A percentile compares a stretch with the other conserved stretches of the same genome.
Conservation (phyloP, 1,140 invertebrate species). For the Drosophila punjabiensis region DNA sequence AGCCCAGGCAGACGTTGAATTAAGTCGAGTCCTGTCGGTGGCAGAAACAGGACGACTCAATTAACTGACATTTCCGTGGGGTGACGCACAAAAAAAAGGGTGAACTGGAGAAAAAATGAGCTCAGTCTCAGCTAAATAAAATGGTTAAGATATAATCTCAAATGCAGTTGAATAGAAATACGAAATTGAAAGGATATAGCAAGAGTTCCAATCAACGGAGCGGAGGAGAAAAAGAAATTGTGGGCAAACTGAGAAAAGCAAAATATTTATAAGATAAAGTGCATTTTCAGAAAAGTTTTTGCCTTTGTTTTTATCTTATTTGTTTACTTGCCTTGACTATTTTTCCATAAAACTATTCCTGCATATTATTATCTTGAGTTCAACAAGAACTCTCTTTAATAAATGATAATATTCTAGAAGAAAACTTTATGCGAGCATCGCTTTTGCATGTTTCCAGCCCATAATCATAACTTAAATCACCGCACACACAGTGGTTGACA, state of each 20-base stretch:
- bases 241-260: neutral
- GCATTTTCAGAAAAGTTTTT: neutral
- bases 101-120: constrained; percentile 24
- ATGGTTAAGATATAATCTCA: constrained; percentile 28
- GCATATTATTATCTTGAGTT: neutral
- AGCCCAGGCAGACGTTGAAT: constrained; percentile 17
- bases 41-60: constrained; percentile 53
- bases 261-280: constrained; percentile 1
- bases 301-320: neutral
- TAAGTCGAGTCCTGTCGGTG: constrained; percentile 34
- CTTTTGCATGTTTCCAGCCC: constrained; percentile 22
- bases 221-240: neutral
- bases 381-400: neutral
- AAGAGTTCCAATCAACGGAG: neutral
- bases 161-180: constrained; percentile 6
- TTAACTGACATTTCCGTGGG: constrained; percentile 60
- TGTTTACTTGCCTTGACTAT: neutral
- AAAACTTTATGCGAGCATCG: constrained; percentile 4
- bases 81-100: constrained; percentile 20
- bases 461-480: constrained; percentile 42
- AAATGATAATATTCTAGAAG: constrained; percentile 6
- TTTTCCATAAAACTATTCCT: constrained; percentile 1
- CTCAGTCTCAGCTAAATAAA: constrained; percentile 20
- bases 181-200: constrained; percentile 8
- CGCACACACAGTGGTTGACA: constrained; percentile 20